phyloP scores from a whole-genome alignment of 2,797 vertebrate genomes.

The Scleropages formosus region DNA sequence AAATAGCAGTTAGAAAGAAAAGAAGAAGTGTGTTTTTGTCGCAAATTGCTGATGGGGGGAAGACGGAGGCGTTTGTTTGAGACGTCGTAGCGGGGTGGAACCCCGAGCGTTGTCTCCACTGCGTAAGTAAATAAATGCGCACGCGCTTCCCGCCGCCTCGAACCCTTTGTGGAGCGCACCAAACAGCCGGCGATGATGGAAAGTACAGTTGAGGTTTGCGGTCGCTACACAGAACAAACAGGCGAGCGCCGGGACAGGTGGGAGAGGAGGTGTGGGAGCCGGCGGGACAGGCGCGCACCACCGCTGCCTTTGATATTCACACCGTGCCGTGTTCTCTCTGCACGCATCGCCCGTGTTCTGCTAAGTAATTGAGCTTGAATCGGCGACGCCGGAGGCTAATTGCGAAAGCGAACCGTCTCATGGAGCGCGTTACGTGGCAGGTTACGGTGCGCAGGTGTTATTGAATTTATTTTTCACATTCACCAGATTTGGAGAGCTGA shows the following conservation, averaged over 20 bases:
- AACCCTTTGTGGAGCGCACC: too few species aligned
- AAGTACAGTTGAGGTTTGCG: too few species aligned
- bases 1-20: too few species aligned
- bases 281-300: background rate
- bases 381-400: constrained; percentile 73
- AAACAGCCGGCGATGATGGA: too few species aligned
- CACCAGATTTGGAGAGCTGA: constrained; percentile 73
- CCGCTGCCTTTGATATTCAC: constrained; percentile 38
- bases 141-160: too few species aligned
- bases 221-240: background rate
- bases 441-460: constrained; percentile 71
- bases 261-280: background rate
- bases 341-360: constrained; percentile 57
- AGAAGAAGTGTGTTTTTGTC: too few species aligned
- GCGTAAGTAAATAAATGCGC: too few species aligned
- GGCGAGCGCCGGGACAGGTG: background rate
- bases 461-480: constrained; percentile 68
- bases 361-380: constrained; percentile 79
- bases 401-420: constrained; percentile 79
- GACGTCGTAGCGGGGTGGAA: too few species aligned
- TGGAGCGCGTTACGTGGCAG: constrained; percentile 60
- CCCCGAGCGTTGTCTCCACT: too few species aligned
- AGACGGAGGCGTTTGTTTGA: too few species aligned
- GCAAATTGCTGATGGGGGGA: too few species aligned
- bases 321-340: constrained; percentile 64